Evolutionary conservation across 2,113 vertebrate species (phyloP), one percentile per base, ranked within the genome.

Genomic region (Origma solitaria): DNA sequence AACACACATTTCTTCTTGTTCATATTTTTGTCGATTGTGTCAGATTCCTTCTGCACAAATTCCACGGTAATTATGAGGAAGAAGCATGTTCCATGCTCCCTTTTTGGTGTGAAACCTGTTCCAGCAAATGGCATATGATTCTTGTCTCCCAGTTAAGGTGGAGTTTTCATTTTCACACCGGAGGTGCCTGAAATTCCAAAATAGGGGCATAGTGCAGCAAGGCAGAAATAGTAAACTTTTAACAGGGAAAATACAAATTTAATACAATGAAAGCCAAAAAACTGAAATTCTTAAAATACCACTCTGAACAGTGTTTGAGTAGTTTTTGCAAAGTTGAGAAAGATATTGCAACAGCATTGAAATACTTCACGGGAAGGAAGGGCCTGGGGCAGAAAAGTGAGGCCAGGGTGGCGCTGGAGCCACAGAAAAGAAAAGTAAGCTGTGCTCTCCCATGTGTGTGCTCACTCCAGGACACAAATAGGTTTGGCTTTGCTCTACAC

Each of bases 81-180:
- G 71, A 88, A 88, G 53, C 56, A 31, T 86, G 50, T 94, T 96
- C 94, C 76, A 15, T 5, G 18, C 83, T 96, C 61, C 60, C 44
- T 18, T 96, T 94, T 94, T 83, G 68, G 73, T 92, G 65, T 92
- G 72, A 96, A 95, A 96, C 84, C 73, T 88, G 84, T 92, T 96
- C 86, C 91, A 86, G 78, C 77, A 96, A 96, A 95, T 81, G 88
- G 64, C n/a, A 75, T 45, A n/a, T 30, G 54, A 83, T 87, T 93
- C 86, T 50, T 70, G 33, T 69, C 37, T 88, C 76, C 58, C 31
- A 57, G 7, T 35, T 77, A n/a, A 80, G 82, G 37, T 20, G 40
- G 71, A 83, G 76, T 73, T 61, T 88, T 68, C 64, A 77, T 95
- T 96, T 95, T 95, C 93, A 80, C 51, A 70, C 56, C 69, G 77